These are phyloP conservation scores for Catonia carolina DNA, from an alignment of 2,888 invertebrate genomes.

Conservation along the genomic window DNA sequence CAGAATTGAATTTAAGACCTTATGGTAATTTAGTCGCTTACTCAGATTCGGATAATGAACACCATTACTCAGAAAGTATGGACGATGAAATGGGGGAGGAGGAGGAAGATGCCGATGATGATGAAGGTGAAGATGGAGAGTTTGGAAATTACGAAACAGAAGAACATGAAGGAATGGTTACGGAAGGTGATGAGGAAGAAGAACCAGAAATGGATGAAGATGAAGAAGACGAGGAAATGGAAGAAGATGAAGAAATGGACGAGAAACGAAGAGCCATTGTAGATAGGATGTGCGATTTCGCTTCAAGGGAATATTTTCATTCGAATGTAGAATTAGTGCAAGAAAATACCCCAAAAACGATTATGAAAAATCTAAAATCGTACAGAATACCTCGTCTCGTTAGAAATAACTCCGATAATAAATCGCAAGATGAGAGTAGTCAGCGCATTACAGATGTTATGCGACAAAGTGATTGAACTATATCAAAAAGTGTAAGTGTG, in stretches of 20 bases:
- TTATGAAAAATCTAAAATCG: background rate
- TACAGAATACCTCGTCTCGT: background rate
- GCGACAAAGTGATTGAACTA: no score
- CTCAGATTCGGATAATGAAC: background rate
- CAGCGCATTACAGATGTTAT: no score
- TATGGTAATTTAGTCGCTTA: background rate
- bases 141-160: conserved; percentile 22
- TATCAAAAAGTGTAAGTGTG: no score
- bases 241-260: background rate
- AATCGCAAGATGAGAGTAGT: no score
- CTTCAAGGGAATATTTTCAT: no score
- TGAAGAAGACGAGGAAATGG: background rate
- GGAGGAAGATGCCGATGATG: conserved; percentile 45
- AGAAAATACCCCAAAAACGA: background rate
- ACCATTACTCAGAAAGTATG: conserved; percentile 9
- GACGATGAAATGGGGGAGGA: conserved; percentile 49
- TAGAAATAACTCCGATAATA: no score
- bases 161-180: conserved; percentile 13
- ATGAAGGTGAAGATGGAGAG: conserved; percentile 37
- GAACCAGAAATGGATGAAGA: conserved; percentile 8
- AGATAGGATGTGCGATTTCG: no score
- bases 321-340: no score
- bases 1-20: conserved; percentile 26
- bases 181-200: conserved; percentile 15
- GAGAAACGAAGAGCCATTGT: no score